These are phyloP conservation scores for Dysmachus trigonus DNA, from an alignment of 2,888 invertebrate species.

Conservation along the genomic window DNA sequence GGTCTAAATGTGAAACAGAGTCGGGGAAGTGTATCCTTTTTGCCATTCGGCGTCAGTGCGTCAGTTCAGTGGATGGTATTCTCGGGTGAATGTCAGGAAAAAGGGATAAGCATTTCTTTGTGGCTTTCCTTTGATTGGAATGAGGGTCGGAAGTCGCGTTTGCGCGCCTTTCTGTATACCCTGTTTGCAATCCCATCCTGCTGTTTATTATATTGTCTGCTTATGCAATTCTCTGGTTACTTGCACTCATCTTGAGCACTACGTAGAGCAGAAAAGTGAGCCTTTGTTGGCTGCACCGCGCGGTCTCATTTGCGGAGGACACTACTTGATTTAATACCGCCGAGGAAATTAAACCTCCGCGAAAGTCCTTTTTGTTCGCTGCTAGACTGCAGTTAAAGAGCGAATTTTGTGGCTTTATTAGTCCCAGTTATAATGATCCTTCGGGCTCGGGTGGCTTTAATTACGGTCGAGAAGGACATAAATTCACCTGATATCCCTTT, in stretches of 20 bases:
- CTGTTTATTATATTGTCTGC: slow-evolving; percentile 12
- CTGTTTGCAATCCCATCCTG: neutral
- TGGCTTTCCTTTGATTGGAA: neutral
- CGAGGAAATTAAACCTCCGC: neutral
- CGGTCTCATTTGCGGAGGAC: neutral
- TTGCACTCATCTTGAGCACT: neutral
- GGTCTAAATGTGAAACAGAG: neutral
- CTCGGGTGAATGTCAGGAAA: neutral
- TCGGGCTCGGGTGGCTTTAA: neutral
- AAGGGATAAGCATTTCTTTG: neutral
- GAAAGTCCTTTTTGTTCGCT: neutral
- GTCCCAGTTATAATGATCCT: neutral
- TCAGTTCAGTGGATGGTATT: neutral
- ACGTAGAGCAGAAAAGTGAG: neutral
- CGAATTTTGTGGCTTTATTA: neutral
- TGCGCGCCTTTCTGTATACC: neutral
- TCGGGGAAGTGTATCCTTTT: neutral
- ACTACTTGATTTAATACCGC: neutral
- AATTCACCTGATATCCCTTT: neutral
- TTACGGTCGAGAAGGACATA: neutral
- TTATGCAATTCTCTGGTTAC: slow-evolving; percentile 17
- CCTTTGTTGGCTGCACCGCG: neutral
- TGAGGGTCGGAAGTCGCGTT: neutral
- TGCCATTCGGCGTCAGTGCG: neutral
- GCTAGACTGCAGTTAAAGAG: neutral